A percentile compares a stretch with the other conserved stretches of the same genome.
phyloP scores from a whole-genome alignment of 1,140 invertebrate species.

The Brachionus manjavacas region DNA sequence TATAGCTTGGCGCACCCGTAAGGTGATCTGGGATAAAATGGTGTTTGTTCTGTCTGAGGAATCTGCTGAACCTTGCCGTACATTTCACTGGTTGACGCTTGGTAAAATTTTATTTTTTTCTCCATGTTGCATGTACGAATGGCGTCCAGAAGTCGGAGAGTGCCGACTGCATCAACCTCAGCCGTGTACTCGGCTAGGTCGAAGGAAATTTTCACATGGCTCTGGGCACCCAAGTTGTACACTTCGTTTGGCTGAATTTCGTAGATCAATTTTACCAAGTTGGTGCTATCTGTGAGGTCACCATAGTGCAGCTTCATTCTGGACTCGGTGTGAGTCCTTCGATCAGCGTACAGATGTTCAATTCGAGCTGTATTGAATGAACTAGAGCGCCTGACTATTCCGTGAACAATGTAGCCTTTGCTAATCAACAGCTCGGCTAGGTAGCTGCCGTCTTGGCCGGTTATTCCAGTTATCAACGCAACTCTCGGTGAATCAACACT shows the following conservation, averaged over 20 bases:
- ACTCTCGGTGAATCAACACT: neutral
- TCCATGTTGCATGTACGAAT: constrained; percentile 84
- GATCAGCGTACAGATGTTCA: constrained; percentile 87
- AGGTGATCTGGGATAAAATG: constrained; percentile 97
- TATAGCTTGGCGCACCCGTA: constrained; percentile 98
- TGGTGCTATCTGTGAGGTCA: constrained; percentile 95
- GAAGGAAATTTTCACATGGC: constrained; percentile 95
- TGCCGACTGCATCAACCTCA: constrained; percentile 96
- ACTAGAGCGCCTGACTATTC: constrained; percentile 85
- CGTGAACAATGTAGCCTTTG: constrained; percentile 94
- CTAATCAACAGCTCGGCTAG: constrained; percentile 86
- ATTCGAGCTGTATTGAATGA: constrained; percentile 94
- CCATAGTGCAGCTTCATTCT: constrained; percentile 91
- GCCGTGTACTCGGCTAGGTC: constrained; percentile 98
- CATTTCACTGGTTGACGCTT: constrained; percentile 95
- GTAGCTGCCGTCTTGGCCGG: constrained; percentile 98
- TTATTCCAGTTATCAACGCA: constrained; percentile 84
- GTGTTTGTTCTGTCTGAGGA: constrained; percentile 94
- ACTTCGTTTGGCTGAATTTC: constrained; percentile 83
- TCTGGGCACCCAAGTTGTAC: constrained; percentile 98
- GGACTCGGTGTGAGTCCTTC: constrained; percentile 68
- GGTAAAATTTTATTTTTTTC: constrained; percentile 60
- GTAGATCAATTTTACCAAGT: constrained; percentile 88
- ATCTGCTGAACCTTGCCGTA: constrained; percentile 95
- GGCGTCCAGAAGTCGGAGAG: constrained; percentile 86